phyloP scores from a whole-genome alignment of 2,113 vertebrate species.

The Phyllostomus discolor region DNA sequence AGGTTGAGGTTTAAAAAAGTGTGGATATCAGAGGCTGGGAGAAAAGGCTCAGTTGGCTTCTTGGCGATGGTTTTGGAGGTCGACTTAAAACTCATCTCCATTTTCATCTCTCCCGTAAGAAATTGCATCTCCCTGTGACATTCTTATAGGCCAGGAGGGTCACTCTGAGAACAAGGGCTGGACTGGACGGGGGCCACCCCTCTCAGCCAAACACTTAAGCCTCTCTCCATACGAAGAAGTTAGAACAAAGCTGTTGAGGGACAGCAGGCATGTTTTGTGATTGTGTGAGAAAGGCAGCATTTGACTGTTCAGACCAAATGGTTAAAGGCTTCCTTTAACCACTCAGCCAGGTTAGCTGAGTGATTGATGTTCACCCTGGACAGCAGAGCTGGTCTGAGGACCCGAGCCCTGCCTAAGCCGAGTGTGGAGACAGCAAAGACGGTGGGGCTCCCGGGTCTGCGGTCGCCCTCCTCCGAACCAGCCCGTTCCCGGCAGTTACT shows the following conservation, averaged over 20 bases:
- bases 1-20: neutral
- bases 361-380: neutral
- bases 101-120: neutral
- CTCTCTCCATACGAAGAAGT: neutral
- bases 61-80: neutral
- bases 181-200: neutral
- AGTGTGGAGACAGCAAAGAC: neutral
- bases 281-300: neutral
- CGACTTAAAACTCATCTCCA: neutral
- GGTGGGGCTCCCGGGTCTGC: neutral
- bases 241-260: slow-evolving; percentile 9
- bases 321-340: neutral
- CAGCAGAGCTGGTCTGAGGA: neutral
- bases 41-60: neutral
- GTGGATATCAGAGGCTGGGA: neutral
- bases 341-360: neutral
- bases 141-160: neutral
- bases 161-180: neutral
- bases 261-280: neutral
- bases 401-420: neutral
- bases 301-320: neutral
- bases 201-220: neutral
- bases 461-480: neutral
- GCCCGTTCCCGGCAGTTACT: neutral
- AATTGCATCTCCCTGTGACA: neutral